Evolutionary conservation across 2,888 invertebrate genomes (phyloP).

Genomic region (Stenodera caucasica): DNA sequence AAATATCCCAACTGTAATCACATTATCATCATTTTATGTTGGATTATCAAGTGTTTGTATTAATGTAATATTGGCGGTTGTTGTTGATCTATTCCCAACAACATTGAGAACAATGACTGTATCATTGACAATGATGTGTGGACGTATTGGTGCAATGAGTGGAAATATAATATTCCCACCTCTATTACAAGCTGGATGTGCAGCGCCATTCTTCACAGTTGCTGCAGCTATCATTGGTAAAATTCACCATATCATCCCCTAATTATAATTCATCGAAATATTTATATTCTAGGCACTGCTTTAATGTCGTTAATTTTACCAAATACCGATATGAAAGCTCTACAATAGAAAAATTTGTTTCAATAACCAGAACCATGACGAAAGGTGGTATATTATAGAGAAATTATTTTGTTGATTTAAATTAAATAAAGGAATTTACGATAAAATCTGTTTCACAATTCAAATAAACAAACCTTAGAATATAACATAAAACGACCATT

Average conservation of each 20-base stretch:
- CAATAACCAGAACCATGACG: neutral
- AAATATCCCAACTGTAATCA: slow-evolving; percentile 52
- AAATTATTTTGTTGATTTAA: neutral
- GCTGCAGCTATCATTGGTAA: slow-evolving; percentile 65
- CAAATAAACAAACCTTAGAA: no score
- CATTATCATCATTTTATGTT: slow-evolving; percentile 59
- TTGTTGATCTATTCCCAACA: slow-evolving; percentile 69
- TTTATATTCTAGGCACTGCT: slow-evolving; percentile 34
- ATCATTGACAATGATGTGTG: slow-evolving; percentile 70
- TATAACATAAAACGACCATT: no score
- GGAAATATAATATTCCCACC: slow-evolving; percentile 74
- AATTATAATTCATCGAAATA: no score
- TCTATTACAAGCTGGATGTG: slow-evolving; percentile 68
- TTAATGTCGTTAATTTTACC: slow-evolving; percentile 39
- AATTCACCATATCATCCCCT: no score
- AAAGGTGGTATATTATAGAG: neutral
- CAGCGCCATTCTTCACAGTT: slow-evolving; percentile 72
- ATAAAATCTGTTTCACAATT: neutral
- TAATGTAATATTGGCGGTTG: slow-evolving; percentile 65
- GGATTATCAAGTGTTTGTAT: slow-evolving; percentile 61
- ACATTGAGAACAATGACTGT: slow-evolving; percentile 72
- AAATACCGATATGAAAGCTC: slow-evolving; percentile 44
- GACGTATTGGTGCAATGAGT: slow-evolving; percentile 68
- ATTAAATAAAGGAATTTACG: neutral
- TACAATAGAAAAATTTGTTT: slow-evolving; percentile 30